These are phyloP conservation scores for Aplodontia rufa DNA, from an alignment of 2,113 vertebrate species.

Conservation along the genomic window DNA sequence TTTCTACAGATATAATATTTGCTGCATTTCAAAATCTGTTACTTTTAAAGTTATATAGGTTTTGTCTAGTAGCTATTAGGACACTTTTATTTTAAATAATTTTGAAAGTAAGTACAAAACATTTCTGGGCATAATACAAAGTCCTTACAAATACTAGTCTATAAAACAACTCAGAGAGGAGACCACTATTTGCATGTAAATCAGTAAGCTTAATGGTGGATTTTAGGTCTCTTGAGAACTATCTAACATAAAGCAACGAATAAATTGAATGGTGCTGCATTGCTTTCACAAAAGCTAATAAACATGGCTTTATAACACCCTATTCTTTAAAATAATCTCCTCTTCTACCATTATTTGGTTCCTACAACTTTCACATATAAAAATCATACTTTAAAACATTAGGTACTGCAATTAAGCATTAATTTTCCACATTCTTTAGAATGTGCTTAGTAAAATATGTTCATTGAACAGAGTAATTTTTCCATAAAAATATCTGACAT, in stretches of 20 bases:
- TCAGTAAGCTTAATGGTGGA: slow-evolving; percentile 62
- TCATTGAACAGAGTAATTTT: slow-evolving; percentile 52
- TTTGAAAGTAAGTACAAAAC: slow-evolving; percentile 47
- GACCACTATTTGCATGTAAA: slow-evolving; percentile 63
- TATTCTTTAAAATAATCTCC: slow-evolving; percentile 42
- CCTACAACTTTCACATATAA: background rate
- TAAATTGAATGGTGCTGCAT: slow-evolving; percentile 53
- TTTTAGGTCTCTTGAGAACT: slow-evolving; percentile 59
- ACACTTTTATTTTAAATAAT: slow-evolving; percentile 48
- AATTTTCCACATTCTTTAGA: slow-evolving; percentile 61
- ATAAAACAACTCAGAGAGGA: slow-evolving; percentile 31
- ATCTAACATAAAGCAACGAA: slow-evolving; percentile 53
- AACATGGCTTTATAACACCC: slow-evolving; percentile 20
- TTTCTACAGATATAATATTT: slow-evolving; percentile 21
- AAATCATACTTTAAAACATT: slow-evolving; percentile 32
- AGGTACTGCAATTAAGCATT: background rate
- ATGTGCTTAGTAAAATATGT: slow-evolving; percentile 60
- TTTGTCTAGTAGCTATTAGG: background rate
- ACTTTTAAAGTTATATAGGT: slow-evolving; percentile 35
- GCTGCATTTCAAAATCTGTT: slow-evolving; percentile 34
- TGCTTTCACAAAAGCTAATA: slow-evolving; percentile 67
- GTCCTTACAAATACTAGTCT: slow-evolving; percentile 52
- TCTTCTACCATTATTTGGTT: slow-evolving; percentile 43
- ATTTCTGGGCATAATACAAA: slow-evolving; percentile 46
- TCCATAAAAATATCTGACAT: slow-evolving; percentile 58